Conservation (phyloP, 1,140 invertebrate genomes). For the Andricus grossulariae region DNA sequence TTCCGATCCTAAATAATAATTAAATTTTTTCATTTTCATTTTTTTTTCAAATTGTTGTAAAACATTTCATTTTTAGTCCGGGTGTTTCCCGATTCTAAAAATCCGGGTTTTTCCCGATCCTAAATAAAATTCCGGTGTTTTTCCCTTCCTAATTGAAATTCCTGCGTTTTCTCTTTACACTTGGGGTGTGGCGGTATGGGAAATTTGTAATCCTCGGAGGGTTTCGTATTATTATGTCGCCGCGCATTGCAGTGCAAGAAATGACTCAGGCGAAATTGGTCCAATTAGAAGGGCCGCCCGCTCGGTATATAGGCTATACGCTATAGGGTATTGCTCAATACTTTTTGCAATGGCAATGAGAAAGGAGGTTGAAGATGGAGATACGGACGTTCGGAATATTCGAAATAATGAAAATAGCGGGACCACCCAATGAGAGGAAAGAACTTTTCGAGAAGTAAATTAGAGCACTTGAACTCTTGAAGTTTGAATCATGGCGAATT, state of each 20-base stretch:
- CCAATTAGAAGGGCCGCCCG: constrained; percentile 46
- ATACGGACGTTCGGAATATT: constrained; percentile 47
- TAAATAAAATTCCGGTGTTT: too few species aligned
- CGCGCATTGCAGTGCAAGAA: constrained; percentile 28
- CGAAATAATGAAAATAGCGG: constrained; percentile 48
- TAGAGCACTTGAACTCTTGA: constrained; percentile 21
- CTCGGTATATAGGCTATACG: too few species aligned
- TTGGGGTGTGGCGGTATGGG: constrained; percentile 19
- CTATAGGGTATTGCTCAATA: constrained; percentile 36
- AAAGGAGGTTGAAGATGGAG: constrained; percentile 39
- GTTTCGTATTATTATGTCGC: background rate
- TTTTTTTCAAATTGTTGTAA: too few species aligned
- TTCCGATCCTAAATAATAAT: too few species aligned
- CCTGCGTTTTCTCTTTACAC: background rate
- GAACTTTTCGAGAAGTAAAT: constrained; percentile 12
- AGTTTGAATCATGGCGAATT: background rate
- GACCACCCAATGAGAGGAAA: constrained; percentile 45
- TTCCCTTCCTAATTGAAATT: too few species aligned
- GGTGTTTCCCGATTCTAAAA: too few species aligned
- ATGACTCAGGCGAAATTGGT: constrained; percentile 48
- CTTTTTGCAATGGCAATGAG: constrained; percentile 41
- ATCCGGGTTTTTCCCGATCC: too few species aligned
- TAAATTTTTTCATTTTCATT: too few species aligned
- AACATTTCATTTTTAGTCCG: too few species aligned
- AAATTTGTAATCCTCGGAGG: constrained; percentile 1